phyloP scores from a whole-genome alignment of 2,113 vertebrate genomes.

The Clinocottus analis region DNA sequence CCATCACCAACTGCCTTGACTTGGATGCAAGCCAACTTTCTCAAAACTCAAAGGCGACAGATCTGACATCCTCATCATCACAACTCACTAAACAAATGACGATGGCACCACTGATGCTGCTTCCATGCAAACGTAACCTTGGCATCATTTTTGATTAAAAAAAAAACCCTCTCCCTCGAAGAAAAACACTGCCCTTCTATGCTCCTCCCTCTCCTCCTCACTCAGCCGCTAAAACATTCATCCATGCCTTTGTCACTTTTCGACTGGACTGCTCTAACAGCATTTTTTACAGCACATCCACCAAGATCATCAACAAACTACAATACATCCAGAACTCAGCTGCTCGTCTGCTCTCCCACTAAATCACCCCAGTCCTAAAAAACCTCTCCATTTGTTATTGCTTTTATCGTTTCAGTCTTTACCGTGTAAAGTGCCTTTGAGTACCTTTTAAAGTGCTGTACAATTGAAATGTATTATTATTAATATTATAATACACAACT shows the following conservation, averaged over 20 bases:
- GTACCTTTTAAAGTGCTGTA: neutral
- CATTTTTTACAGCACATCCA: neutral
- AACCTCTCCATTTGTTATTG: neutral
- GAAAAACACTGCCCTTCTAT: neutral
- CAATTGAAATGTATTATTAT: neutral
- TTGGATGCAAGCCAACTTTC: too few species aligned
- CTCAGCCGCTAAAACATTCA: too few species aligned
- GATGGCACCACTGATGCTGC: too few species aligned
- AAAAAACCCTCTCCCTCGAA: neutral
- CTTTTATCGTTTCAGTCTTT: neutral
- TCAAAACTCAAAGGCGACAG: too few species aligned
- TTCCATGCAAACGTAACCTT: too few species aligned
- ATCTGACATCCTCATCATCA: too few species aligned
- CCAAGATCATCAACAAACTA: neutral
- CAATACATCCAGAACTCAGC: neutral
- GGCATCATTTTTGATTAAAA: neutral
- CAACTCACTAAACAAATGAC: too few species aligned
- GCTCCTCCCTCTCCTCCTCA: too few species aligned
- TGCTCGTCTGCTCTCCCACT: too few species aligned
- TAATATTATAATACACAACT: neutral
- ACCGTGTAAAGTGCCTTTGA: neutral
- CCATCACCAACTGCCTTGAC: too few species aligned
- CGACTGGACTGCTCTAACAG: neutral
- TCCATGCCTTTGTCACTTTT: neutral
- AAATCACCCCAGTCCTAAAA: neutral